Conservation (phyloP, 2,888 invertebrate species). For the Ischnura elegans region DNA sequence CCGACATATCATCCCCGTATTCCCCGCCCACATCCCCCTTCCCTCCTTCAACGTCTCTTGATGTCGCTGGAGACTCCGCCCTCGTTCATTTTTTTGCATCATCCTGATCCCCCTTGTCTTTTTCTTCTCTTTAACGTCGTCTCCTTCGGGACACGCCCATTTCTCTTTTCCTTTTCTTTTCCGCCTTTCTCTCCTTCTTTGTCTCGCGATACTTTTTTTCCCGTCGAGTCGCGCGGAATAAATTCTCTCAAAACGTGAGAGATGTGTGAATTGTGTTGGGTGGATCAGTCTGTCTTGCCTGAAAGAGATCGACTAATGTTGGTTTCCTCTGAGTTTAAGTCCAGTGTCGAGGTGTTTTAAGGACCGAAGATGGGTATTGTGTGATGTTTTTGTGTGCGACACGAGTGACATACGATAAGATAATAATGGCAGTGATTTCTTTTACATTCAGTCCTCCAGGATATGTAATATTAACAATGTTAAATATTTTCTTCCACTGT, state of each 20-base stretch:
- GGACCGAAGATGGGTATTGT: too few relatives aligned
- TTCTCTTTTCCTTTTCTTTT: neutral
- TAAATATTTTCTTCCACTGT: too few relatives aligned
- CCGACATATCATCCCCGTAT: neutral
- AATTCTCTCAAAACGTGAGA: constrained; percentile 23
- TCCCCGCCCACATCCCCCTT: neutral
- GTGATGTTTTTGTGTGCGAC: too few relatives aligned
- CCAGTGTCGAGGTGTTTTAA: too few relatives aligned
- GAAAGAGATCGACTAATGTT: neutral
- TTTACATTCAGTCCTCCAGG: too few relatives aligned
- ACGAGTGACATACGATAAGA: too few relatives aligned
- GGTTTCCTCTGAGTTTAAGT: neutral
- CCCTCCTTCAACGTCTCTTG: constrained; percentile 16
- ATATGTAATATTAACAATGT: too few relatives aligned
- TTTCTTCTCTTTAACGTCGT: neutral
- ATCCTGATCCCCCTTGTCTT: neutral
- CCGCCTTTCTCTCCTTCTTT: constrained; percentile 29
- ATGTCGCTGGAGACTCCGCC: neutral
- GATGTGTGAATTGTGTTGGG: neutral
- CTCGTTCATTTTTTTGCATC: neutral
- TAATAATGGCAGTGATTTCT: too few relatives aligned
- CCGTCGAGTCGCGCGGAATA: constrained; percentile 18
- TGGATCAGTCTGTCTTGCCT: neutral
- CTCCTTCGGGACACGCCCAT: constrained; percentile 28
- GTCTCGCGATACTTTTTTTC: constrained; percentile 24